Base-by-base conservation (phyloP, 2,113 vertebrate species). In the Oryzias javanicus region DNA sequence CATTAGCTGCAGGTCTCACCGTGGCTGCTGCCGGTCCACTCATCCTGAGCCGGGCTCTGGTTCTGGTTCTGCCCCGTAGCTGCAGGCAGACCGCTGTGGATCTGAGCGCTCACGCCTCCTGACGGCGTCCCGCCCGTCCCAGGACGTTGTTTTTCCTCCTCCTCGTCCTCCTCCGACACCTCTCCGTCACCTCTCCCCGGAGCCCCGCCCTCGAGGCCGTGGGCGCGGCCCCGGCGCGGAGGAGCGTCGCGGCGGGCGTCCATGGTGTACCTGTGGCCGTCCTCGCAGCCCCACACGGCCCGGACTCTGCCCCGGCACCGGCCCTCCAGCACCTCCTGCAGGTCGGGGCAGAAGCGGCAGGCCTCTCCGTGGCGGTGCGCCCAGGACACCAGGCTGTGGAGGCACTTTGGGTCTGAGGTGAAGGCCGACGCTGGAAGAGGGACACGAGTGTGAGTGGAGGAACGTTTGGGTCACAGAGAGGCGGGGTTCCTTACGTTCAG, bases 231-330 rank as follows among this genome's bases (percentile, higher is more conserved):
- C 3, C 63, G 48, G 25, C 51, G 44, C 7, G 45, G 4, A 2
- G 45, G 0, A 5, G 58, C 0, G 13, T 15, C 19, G 6, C 51
- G 25, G 10, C 27, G 78, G 29, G 92, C 78, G 64, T 95, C 92
- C 95, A 98, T 94, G 83, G 89, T 67, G 63, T 96, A 95, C 53
- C 86, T 89, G 52, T 98, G 97, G 20, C 96, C 96, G 0, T 92
- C 84, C 1, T 81, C 84, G 0, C 97, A 98, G 29, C 90, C 85
- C 97, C 97, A 99, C 52, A 95, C 85, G 0, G 93, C 93, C 59
- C 84, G 89, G 55, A 96, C 87, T 5, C 93, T 71, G 22, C 96
- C 94, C 4, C 91, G 90, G 80, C 93, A 96, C 81, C 89, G 93
- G 0, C 92, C 94, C 64, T 94, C 90, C 58, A 97, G 87, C 14